Conservation (phyloP, 1,140 invertebrate genomes). For the Eumeta japonica region DNA sequence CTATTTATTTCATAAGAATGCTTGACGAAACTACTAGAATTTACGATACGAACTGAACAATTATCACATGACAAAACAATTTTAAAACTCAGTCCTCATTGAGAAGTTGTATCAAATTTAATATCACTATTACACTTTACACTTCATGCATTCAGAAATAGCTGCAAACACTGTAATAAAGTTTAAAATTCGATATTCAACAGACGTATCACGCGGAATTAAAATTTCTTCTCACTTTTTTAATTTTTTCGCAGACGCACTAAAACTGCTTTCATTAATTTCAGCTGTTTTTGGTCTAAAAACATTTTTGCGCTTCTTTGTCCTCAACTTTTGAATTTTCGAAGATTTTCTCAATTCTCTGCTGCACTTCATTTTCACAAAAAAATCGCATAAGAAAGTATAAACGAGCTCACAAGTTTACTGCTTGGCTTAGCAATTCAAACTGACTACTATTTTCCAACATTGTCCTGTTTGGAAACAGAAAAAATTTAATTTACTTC, state of each 20-base stretch:
- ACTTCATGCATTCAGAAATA: conserved; percentile 1
- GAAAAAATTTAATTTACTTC: no score
- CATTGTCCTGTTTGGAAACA: no score
- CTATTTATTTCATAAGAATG: conserved; percentile 1
- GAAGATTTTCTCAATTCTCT: no score
- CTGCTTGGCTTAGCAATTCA: no score
- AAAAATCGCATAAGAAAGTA: no score
- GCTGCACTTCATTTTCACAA: no score
- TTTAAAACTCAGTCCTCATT: background rate
- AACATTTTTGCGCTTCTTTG: no score
- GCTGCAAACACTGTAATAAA: background rate
- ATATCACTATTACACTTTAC: background rate
- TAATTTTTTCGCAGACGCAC: background rate
- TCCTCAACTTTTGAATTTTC: no score
- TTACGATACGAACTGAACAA: background rate
- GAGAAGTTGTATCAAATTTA: background rate
- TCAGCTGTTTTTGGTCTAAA: background rate
- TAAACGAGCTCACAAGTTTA: no score
- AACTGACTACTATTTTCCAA: no score
- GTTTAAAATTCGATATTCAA: conserved; percentile 1
- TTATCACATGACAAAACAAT: conserved; percentile 1
- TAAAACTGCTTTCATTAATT: background rate
- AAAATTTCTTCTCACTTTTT: conserved; percentile 1
- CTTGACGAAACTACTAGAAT: background rate
- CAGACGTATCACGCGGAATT: background rate